Evolutionary conservation across 2,113 vertebrate species (phyloP), one percentile per base, ranked within the genome.

Genomic region (Eclectus roratus): DNA sequence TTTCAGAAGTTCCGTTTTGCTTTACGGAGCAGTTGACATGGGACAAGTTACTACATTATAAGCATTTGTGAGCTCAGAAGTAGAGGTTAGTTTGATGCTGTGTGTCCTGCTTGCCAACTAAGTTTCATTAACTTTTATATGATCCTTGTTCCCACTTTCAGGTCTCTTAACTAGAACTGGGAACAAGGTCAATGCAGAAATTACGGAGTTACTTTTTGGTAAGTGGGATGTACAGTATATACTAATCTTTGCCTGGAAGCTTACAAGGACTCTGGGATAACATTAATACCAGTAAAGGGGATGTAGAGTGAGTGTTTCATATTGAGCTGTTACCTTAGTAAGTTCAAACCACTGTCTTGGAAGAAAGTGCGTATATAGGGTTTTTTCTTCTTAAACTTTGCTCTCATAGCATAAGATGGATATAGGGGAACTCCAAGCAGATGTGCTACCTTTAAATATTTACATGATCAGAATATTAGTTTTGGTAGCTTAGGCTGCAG

Each of bases 121-220:
- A 94, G 91, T 92, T 96, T 92, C 80, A 94, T 97, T 97, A 95
- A 96, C 92, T 96, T 97, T 93, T 94, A 60, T 94, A 94, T 96
- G 96, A 97, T 97, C 95, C 95, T 94, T 96, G 95, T 97, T 97
- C 96, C 96, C 94, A 64, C 92, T 96, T 96, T 95, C 91, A 95
- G 96, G 96, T 97, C 92, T 95, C 94, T 97, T 97, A 93, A 95
- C 94, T 97, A 95, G 96, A 95, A 94, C 95, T 97, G 96, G 96
- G 95, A 96, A 95, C 95, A 97, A 97, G 95, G 96, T 95, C 96
- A 96, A 84, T 96, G 95, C 95, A 95, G 94, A 96, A 97, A 95
- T 96, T 96, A 93, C 86, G 83, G 93, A 93, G 94, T 92, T 96
- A 93, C 94, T 97, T 92, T 95, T 95, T 97, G 96, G 94, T 96